These are phyloP conservation scores for Leucoraja ocellata DNA, from an alignment of 2,797 vertebrate genomes.

Conservation along the genomic window DNA sequence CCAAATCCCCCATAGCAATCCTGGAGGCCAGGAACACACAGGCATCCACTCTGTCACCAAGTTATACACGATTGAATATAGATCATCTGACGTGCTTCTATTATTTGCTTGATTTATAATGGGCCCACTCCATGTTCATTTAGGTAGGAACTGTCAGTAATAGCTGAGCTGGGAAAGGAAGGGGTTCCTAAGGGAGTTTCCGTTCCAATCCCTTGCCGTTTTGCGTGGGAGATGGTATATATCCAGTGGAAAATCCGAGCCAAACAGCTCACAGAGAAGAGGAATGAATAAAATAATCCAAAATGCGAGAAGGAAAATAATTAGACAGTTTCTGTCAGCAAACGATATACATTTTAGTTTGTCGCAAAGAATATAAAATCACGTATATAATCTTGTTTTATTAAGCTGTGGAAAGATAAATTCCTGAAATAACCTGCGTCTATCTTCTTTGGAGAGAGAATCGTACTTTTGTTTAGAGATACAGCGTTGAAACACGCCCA, in stretches of 20 bases:
- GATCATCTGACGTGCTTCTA: not conserved
- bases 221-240: not conserved
- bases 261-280: not conserved
- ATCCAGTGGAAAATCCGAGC: slow-evolving; percentile 9
- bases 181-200: not conserved
- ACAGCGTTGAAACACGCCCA: no score
- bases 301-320: not conserved
- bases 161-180: not conserved
- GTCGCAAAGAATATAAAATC: not conserved
- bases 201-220: slow-evolving; percentile 10
- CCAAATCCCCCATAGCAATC: not conserved
- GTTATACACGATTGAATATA: not conserved
- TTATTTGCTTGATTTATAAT: slow-evolving; percentile 1
- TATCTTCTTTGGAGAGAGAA: not conserved
- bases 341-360: no score
- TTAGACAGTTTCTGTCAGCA: not conserved
- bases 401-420: not conserved
- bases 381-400: not conserved
- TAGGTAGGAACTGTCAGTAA: not conserved
- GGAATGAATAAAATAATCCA: not conserved
- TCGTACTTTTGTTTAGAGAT: not conserved
- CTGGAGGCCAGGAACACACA: not conserved
- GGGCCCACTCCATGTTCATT: not conserved
- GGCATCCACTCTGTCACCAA: not conserved
- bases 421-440: not conserved